Base-by-base conservation (phyloP, 2,888 invertebrate genomes). In the Helleia helle region DNA sequence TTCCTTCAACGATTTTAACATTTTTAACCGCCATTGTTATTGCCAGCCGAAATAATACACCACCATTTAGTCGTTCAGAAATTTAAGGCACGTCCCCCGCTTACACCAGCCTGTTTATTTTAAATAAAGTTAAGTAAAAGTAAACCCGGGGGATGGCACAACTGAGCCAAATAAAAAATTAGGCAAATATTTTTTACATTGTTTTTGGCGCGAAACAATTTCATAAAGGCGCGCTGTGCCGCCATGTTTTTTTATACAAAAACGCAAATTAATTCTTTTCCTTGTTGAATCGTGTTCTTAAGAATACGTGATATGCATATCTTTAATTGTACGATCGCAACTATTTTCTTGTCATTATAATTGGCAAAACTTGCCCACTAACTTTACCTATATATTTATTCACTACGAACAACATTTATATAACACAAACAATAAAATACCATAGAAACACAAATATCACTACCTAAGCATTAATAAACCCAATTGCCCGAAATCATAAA, bases 41-140 rank as follows among this genome's bases (percentile, higher is more conserved):
- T 65, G 59, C 64, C 62, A 61, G 62, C 54, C 60, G 65, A 71
- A 74, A 76, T 73, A 74, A 71, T 68, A 69, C 62, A 49, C 56
- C 54, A 57, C 56, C 66, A 70, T 66, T 60, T 65, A 61, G 52
- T 50, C 58, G 59, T 65, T 73, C 59, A 53, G 65, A 62, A 81
- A 75, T 76, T 71, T 55, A 55, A 7, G 65, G 67, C 80, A 83
- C 81, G 79, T 77, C 59, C 50, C 48, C 59, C 74, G 71, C 76
- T 79, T 73, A 76, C 76, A 71, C 73, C 67, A 62, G 59, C 61
- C 65, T 80, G 80, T 80, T 81, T 80, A 74, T 76, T 80, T 80
- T 80, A 77, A 81, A 80, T 80, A 77, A 79, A 75, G 73, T 65
- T 77, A 76, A 77, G 76, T 74, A 72, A 76, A 79, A 76, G 74